phyloP scores from a whole-genome alignment of 64 coral and sea anemone species.

The Stichodactyla helianthus region DNA sequence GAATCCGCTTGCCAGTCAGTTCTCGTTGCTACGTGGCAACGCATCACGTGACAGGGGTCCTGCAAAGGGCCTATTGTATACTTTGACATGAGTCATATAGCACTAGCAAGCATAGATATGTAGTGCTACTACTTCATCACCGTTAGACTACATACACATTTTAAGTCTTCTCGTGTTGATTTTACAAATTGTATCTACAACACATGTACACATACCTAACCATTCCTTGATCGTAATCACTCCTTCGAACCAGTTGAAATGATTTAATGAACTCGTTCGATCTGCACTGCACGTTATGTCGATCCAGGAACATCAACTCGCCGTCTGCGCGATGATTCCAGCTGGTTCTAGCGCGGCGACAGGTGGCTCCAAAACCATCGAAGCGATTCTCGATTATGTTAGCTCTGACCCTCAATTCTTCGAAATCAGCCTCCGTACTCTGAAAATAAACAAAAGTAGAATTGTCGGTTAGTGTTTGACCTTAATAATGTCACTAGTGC shows the following conservation, averaged over 20 bases:
- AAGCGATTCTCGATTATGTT: conserved; percentile 21
- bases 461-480: too few relatives aligned
- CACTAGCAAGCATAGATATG: too few relatives aligned
- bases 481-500: too few relatives aligned
- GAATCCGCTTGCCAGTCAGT: too few relatives aligned
- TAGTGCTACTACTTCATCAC: too few relatives aligned
- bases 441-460: conserved; percentile 4
- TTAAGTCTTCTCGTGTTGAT: too few relatives aligned
- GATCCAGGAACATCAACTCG: conserved; percentile 35
- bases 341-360: conserved; percentile 27
- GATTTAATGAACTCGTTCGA: conserved; percentile 34
- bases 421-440: conserved; percentile 22
- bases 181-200: conserved; percentile 14
- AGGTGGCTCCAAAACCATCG: conserved; percentile 4
- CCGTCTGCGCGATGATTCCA: conserved; percentile 36
- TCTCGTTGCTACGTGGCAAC: too few relatives aligned
- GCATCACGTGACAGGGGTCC: too few relatives aligned
- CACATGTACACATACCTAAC: conserved; percentile 50
- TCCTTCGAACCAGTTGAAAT: conserved; percentile 17
- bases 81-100: too few relatives aligned
- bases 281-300: conserved; percentile 42
- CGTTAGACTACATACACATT: too few relatives aligned
- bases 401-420: not conserved
- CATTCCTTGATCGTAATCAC: conserved; percentile 27
- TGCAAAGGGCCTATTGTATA: too few relatives aligned